Evolutionary conservation across 1,140 invertebrate species (phyloP).

Genomic region (Cyclina sinensis): DNA sequence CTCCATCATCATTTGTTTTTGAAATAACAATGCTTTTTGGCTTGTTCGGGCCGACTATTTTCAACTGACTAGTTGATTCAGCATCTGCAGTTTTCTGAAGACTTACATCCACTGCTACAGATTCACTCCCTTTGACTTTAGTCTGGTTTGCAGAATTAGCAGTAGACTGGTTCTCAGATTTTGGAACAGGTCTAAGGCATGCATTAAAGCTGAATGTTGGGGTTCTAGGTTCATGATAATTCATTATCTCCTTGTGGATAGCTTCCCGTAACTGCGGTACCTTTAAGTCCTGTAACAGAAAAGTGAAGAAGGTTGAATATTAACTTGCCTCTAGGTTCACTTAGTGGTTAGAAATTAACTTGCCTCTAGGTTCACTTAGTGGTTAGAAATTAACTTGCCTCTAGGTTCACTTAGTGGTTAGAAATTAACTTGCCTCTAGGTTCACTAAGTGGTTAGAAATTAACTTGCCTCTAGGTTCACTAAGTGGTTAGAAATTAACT

Average conservation of each 20-base stretch:
- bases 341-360: no score
- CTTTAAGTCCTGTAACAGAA: constrained; percentile 78
- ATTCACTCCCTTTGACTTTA: background rate
- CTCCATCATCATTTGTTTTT: constrained; percentile 41
- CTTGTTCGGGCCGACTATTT: background rate
- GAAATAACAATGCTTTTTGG: background rate
- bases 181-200: constrained; percentile 80
- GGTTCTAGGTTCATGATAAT: constrained; percentile 80
- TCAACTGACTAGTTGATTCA: background rate
- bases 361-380: no score
- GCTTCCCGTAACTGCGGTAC: constrained; percentile 74
- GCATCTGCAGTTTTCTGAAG: background rate
- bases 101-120: background rate
- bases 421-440: no score
- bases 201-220: constrained; percentile 79
- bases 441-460: no score
- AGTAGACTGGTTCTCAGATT: constrained; percentile 45
- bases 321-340: no score
- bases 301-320: no score
- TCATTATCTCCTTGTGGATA: constrained; percentile 82
- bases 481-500: no score
- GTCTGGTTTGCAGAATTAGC: background rate
- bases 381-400: no score
- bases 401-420: no score
- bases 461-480: no score